Conservation (phyloP, 1,140 invertebrate genomes). For the Venturia canescens region DNA sequence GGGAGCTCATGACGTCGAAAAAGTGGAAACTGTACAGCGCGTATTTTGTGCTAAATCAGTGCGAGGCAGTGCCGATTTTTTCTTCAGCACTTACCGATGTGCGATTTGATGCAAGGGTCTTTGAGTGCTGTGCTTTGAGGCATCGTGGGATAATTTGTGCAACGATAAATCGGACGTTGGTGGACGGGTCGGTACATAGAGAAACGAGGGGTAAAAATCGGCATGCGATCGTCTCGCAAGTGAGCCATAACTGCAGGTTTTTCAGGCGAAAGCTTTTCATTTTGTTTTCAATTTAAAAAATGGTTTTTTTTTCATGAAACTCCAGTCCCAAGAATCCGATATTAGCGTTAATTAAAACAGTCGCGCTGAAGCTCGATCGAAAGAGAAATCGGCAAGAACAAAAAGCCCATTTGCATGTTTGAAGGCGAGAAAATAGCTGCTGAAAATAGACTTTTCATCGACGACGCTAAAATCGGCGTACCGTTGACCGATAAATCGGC, state of each 20-base stretch:
- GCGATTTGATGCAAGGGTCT: background rate
- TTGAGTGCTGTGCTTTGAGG: background rate
- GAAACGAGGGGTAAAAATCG: background rate
- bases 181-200: background rate
- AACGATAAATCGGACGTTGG: background rate
- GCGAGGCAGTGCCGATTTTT: background rate
- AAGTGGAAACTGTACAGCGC: background rate
- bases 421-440: background rate
- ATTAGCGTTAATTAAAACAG: too few relatives aligned
- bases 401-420: background rate
- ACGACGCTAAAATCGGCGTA: slow-evolving; percentile 64
- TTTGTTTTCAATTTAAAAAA: background rate
- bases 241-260: background rate
- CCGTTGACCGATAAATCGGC: slow-evolving; percentile 83
- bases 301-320: background rate
- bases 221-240: slow-evolving; percentile 17
- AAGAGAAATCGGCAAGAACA: background rate
- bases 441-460: background rate
- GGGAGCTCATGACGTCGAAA: background rate
- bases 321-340: background rate
- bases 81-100: background rate
- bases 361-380: background rate
- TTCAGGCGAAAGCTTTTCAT: background rate
- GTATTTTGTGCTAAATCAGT: background rate
- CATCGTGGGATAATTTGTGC: background rate